Conservation (phyloP, 2,113 vertebrate species). For the Erythrocercus mccallii region DNA sequence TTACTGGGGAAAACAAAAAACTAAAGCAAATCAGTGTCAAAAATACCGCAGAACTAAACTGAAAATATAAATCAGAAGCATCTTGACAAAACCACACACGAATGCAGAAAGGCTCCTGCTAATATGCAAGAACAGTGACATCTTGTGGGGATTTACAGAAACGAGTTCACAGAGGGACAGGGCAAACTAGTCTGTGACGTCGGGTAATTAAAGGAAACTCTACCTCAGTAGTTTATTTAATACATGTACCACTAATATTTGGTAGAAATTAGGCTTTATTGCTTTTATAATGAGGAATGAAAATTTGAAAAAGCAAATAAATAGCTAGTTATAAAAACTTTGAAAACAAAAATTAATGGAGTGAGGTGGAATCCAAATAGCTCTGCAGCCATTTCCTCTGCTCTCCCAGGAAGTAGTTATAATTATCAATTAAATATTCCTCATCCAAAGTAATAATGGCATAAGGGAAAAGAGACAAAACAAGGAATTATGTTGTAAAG, state of each 20-base stretch:
- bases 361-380: neutral
- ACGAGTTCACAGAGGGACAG: neutral
- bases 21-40: neutral
- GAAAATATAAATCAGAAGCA: neutral
- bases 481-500: neutral
- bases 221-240: slow-evolving; percentile 23
- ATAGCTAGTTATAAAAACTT: slow-evolving; percentile 19
- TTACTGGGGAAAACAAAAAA: neutral
- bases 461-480: neutral
- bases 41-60: neutral
- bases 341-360: slow-evolving; percentile 12
- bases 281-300: slow-evolving; percentile 67
- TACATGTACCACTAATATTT: slow-evolving; percentile 46
- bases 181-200: neutral
- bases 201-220: neutral
- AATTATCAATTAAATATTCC: neutral
- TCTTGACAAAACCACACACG: neutral
- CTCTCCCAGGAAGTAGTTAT: slow-evolving; percentile 51
- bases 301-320: slow-evolving; percentile 2
- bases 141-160: slow-evolving; percentile 50
- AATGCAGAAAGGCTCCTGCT: neutral
- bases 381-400: slow-evolving; percentile 21
- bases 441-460: neutral
- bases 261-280: slow-evolving; percentile 74
- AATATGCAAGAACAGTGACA: slow-evolving; percentile 27